Base-by-base conservation (phyloP, 53 echinoderm and acorn worm genomes). In the Hippasteria phrygiana region DNA sequence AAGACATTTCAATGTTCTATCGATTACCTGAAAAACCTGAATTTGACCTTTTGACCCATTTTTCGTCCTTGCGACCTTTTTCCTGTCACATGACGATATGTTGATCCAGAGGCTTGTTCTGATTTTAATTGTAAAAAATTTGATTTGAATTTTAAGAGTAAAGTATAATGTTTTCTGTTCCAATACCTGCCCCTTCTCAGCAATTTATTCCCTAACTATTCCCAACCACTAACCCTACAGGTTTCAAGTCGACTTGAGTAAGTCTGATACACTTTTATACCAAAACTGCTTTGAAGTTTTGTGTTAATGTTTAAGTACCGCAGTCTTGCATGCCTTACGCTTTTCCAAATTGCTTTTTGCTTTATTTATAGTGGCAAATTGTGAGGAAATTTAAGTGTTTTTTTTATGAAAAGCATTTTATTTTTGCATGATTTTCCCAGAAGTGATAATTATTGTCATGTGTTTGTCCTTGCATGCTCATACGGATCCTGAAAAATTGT, bases 221-320 rank as follows among this genome's bases (percentile, higher is more conserved):
- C 71, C 85, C n/a, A 22, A 11, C 81, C 81, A 32, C 66, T 32
- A 18, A 7, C 22, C 83, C 31, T 10, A 70, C 85, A 85, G 85
- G 64, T 51, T 13, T 13, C 85, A 36, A 85, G 85, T 4, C 70
- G 11, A 67, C 71, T 29, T 39, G 31, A 85, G 85, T 85, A 85
- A 85, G 71, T 85, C 34, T 4, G 0, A 35, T 24, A 20, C 22
- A 37, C 17, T 79, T 76, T 76, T 39, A 3, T 22, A 59, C 17
- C 29, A 16, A 31, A 74, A 48, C 17, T 75, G 18, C 14, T 17
- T 46, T 76, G 26, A 73, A n/a, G n/a, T 26, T 18, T 31, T 34
- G 31, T 48, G 20, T 76, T 5, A 17, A 32, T 53, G 32, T 76
- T 53, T 35, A 0, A 6, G n/a, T 59, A 7, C 3, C 59, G 16